Evolutionary conservation across 2,113 vertebrate genomes (phyloP).

Genomic region (Promerops cafer): DNA sequence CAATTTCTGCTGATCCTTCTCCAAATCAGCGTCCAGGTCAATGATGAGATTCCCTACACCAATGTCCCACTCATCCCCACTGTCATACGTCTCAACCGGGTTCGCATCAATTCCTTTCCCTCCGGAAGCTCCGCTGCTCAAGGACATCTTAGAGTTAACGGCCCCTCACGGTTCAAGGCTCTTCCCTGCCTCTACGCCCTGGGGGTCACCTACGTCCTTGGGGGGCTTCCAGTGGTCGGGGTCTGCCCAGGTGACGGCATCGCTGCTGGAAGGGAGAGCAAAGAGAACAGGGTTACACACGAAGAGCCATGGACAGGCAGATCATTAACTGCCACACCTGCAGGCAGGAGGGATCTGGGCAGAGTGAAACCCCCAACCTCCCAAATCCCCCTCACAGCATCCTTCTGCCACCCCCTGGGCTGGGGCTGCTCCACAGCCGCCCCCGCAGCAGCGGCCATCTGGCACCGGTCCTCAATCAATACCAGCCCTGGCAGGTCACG

Average conservation of each 20-base stretch:
- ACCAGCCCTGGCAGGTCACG: constrained; percentile 21
- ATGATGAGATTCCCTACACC: constrained; percentile 99
- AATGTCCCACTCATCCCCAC: constrained; percentile 99
- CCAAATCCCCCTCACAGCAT: neutral
- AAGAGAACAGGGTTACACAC: constrained; percentile 62
- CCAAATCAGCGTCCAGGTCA: constrained; percentile 98
- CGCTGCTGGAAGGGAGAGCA: constrained; percentile 77
- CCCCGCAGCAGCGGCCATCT: constrained; percentile 2
- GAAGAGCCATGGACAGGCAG: neutral
- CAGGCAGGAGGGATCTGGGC: neutral
- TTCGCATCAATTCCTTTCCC: constrained; percentile 99
- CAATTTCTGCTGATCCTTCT: constrained; percentile 97
- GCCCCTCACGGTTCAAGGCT: constrained; percentile 80
- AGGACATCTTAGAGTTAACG: constrained; percentile 99
- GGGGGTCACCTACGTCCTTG: constrained; percentile 81
- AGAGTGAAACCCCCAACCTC: neutral
- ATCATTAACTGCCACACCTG: neutral
- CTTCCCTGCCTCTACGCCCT: constrained; percentile 73
- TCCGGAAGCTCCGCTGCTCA: constrained; percentile 99
- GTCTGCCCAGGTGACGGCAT: constrained; percentile 89
- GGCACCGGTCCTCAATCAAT: constrained; percentile 18
- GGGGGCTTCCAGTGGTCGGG: constrained; percentile 71
- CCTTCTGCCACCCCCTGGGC: neutral
- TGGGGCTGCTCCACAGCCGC: neutral
- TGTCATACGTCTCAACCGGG: constrained; percentile 99